These are phyloP conservation scores for Anomalospiza imberbis DNA, from an alignment of 2,797 vertebrate species.

Conservation along the genomic window DNA sequence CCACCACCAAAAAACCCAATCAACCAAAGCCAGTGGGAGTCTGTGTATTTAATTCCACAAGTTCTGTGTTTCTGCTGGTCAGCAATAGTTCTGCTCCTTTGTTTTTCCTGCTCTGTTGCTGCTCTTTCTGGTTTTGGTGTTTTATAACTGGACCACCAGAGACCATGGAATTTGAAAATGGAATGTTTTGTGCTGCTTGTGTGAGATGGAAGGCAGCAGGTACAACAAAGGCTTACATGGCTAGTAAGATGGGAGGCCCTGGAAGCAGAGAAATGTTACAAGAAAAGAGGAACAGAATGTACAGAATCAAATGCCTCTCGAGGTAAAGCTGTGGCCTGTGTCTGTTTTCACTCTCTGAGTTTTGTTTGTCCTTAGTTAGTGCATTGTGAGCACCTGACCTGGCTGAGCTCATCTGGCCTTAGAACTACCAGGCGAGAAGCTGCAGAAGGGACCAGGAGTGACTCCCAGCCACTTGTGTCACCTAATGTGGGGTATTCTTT, in stretches of 20 bases:
- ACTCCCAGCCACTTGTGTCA: not conserved
- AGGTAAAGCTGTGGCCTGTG: not conserved
- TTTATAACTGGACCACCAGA: not conserved
- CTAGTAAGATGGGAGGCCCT: not conserved
- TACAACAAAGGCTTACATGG: not conserved
- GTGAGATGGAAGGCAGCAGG: not conserved
- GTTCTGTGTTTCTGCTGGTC: not conserved
- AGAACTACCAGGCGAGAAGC: not conserved
- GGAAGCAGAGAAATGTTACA: not conserved
- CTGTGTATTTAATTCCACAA: not conserved
- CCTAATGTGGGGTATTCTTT: not conserved
- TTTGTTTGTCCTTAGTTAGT: not conserved
- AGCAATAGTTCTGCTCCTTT: not conserved
- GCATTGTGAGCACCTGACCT: not conserved
- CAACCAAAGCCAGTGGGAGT: not conserved
- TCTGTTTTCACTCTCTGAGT: not conserved
- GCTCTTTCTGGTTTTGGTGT: not conserved
- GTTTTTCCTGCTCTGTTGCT: not conserved
- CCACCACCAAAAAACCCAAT: not conserved
- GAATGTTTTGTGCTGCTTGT: not conserved
- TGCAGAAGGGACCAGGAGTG: not conserved
- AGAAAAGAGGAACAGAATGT: not conserved
- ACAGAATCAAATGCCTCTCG: not conserved
- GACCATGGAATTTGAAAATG: no score
- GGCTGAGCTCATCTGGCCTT: not conserved